Evolutionary conservation across 2,888 invertebrate species (phyloP).

Genomic region (Lucinisca nassula): DNA sequence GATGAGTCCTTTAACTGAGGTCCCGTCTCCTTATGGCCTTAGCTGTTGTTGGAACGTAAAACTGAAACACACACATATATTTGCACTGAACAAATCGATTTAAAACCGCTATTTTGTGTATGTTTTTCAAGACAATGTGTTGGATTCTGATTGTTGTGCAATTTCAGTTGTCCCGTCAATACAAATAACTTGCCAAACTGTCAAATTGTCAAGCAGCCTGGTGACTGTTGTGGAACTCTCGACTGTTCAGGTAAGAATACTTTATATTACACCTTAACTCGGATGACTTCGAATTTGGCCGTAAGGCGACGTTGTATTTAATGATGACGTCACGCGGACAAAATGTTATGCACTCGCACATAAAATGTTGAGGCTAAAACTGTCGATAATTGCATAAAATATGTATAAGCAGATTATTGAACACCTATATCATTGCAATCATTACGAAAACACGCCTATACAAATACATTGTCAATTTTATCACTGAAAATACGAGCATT

Average conservation of each 20-base stretch:
- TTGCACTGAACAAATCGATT: not conserved
- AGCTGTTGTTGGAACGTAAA: no score
- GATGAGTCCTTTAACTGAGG: no score
- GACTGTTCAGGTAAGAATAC: not conserved
- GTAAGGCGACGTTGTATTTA: not conserved
- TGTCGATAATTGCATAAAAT: not conserved
- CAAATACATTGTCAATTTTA: no score
- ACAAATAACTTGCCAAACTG: not conserved
- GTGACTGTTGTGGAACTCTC: not conserved
- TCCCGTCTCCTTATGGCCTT: no score
- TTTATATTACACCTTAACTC: not conserved
- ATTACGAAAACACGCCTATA: no score
- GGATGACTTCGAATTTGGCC: not conserved
- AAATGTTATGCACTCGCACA: not conserved
- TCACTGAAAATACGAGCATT: no score
- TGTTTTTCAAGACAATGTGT: not conserved
- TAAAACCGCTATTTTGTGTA: not conserved
- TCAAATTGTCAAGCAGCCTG: not conserved
- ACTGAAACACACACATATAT: no score
- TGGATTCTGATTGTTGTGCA: not conserved
- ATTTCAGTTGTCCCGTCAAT: not conserved
- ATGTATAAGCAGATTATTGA: not conserved
- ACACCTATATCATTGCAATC: not conserved
- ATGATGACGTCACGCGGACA: no score
- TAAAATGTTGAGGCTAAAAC: not conserved